These are phyloP conservation scores for Plectropomus leopardus DNA, from an alignment of 2,113 vertebrate species.

Conservation along the genomic window DNA sequence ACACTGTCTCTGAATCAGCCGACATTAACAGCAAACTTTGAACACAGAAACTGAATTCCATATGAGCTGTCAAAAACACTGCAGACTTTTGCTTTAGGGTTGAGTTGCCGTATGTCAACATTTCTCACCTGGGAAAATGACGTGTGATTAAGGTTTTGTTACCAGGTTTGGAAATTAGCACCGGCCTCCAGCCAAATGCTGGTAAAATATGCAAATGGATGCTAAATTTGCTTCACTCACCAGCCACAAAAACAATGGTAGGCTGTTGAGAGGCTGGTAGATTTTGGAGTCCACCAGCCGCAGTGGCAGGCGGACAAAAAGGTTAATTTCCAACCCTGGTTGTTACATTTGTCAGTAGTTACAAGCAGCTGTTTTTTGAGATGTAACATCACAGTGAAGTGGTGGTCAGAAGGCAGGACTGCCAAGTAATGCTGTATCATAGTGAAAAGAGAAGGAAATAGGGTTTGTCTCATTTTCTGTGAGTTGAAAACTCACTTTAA, in stretches of 20 bases:
- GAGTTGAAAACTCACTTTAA: neutral
- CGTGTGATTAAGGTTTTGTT: neutral
- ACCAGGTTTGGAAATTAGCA: too few relatives aligned
- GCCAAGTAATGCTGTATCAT: constrained; percentile 61
- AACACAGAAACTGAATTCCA: neutral
- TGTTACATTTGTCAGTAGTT: neutral
- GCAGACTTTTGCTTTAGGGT: neutral
- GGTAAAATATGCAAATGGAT: too few relatives aligned
- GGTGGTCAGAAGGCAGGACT: constrained; percentile 13
- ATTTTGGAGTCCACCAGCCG: too few relatives aligned
- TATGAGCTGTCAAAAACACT: too few relatives aligned
- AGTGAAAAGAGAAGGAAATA: constrained; percentile 44
- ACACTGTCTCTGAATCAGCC: neutral
- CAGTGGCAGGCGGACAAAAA: too few relatives aligned
- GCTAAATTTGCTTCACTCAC: too few relatives aligned
- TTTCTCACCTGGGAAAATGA: neutral
- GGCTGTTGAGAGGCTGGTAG: too few relatives aligned
- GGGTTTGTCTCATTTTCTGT: neutral
- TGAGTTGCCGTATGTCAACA: neutral
- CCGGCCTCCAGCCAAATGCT: too few relatives aligned
- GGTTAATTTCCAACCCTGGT: too few relatives aligned
- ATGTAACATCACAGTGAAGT: neutral
- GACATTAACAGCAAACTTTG: neutral
- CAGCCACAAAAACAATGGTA: too few relatives aligned
- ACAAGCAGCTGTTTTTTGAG: constrained; percentile 7